These are phyloP conservation scores for Pterocles gutturalis DNA, from an alignment of 2,113 vertebrate genomes.

Conservation along the genomic window DNA sequence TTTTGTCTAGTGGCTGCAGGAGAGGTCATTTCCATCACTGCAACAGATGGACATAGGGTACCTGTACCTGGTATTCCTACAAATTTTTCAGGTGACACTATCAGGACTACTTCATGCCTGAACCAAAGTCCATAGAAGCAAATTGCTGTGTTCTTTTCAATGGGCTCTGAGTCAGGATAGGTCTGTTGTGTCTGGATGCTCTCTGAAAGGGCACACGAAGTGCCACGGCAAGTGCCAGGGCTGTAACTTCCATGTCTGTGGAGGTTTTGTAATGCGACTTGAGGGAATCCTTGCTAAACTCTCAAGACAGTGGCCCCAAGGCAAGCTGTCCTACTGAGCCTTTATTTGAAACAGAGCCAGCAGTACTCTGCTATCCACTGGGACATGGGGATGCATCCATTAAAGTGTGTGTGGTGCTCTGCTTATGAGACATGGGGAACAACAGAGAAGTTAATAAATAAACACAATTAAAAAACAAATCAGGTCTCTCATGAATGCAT, in stretches of 20 bases:
- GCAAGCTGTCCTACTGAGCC: neutral
- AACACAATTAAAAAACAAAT: slow-evolving; percentile 53
- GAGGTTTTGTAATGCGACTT: neutral
- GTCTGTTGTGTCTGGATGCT: neutral
- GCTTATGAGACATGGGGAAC: neutral
- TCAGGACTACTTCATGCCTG: neutral
- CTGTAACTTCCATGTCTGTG: neutral
- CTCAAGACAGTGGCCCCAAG: neutral
- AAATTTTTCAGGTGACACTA: neutral
- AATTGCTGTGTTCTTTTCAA: neutral
- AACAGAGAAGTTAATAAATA: slow-evolving; percentile 57
- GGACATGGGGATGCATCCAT: neutral
- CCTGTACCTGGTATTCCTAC: neutral
- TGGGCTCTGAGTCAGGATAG: neutral
- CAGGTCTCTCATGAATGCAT: slow-evolving; percentile 23
- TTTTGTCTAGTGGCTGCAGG: neutral
- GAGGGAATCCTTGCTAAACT: neutral
- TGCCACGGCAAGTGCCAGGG: fast-evolving
- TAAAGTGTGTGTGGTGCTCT: neutral
- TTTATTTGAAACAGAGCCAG: neutral
- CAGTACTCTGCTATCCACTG: neutral
- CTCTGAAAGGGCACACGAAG: neutral
- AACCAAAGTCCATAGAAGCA: neutral
- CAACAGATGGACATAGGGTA: neutral
- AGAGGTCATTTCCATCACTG: neutral